A percentile compares a stretch with the other conserved stretches of the same genome.
These are phyloP conservation scores for Uria lomvia DNA, from an alignment of 2,113 vertebrate genomes.

Conservation along the genomic window DNA sequence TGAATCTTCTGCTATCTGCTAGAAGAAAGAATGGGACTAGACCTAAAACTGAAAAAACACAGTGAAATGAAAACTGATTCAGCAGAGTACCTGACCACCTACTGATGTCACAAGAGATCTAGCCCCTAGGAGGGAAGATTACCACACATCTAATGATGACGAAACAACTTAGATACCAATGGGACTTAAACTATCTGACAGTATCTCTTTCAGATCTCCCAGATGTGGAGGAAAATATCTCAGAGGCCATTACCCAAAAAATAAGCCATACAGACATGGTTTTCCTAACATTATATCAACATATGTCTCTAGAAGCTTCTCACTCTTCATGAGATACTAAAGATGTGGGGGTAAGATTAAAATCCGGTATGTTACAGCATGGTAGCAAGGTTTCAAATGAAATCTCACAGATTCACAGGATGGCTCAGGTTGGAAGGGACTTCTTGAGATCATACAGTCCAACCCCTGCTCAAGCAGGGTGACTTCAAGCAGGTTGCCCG, in stretches of 20 bases:
- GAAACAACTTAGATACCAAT: background rate
- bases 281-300: background rate
- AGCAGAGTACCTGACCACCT: background rate
- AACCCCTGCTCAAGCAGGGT: fast-evolving
- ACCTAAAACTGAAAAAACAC: background rate
- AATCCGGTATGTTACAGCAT: background rate
- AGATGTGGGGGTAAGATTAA: fast-evolving
- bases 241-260: background rate
- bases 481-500: background rate
- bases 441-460: fast-evolving
- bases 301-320: background rate
- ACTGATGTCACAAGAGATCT: background rate
- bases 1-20: background rate
- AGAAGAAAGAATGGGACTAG: background rate
- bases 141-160: background rate
- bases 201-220: background rate
- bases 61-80: background rate
- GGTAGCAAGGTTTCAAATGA: background rate
- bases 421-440: background rate
- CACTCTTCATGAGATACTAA: background rate
- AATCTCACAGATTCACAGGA: background rate
- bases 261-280: background rate
- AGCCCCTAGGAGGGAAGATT: background rate
- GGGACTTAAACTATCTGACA: background rate
- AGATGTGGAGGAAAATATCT: background rate